phyloP scores from a whole-genome alignment of 1,140 invertebrate genomes.

The Diabrotica undecimpunctata region DNA sequence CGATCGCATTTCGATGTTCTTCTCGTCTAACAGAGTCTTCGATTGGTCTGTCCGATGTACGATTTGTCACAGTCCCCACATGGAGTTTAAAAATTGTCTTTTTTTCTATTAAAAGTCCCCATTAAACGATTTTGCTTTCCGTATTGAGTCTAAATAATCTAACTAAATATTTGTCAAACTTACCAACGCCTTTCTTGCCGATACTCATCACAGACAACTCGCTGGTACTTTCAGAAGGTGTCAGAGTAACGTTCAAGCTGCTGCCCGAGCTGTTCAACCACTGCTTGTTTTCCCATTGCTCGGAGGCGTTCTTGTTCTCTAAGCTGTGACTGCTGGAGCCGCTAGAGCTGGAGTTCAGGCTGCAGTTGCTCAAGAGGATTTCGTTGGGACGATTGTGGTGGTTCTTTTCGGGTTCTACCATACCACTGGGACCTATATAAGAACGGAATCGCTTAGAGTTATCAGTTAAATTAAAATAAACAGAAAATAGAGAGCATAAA shows the following conservation, averaged over 20 bases:
- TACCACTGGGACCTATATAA: conserved; percentile 10
- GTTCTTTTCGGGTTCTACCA: conserved; percentile 26
- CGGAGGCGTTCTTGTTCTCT: conserved; percentile 38
- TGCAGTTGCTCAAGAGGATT: conserved; percentile 44
- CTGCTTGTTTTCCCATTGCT: conserved; percentile 43
- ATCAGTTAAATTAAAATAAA: too few species aligned
- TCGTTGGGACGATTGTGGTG: conserved; percentile 38
- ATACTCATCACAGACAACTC: conserved; percentile 41
- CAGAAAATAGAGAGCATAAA: too few species aligned
- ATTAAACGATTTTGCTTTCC: too few species aligned
- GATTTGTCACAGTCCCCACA: too few species aligned
- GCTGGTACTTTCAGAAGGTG: conserved; percentile 41
- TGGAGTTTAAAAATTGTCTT: too few species aligned
- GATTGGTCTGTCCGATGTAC: too few species aligned
- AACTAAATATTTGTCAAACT: background rate
- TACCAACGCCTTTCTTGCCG: conserved; percentile 24
- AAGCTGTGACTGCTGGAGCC: conserved; percentile 44
- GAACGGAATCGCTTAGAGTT: background rate
- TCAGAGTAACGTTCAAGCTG: conserved; percentile 40
- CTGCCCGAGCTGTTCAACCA: conserved; percentile 43
- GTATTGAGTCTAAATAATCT: too few species aligned
- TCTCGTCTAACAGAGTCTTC: too few species aligned
- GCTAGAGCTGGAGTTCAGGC: conserved; percentile 45
- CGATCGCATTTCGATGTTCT: too few species aligned
- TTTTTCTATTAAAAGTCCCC: too few species aligned